phyloP scores from a whole-genome alignment of 2,113 vertebrate species.

The Onychostruthus taczanowskii region DNA sequence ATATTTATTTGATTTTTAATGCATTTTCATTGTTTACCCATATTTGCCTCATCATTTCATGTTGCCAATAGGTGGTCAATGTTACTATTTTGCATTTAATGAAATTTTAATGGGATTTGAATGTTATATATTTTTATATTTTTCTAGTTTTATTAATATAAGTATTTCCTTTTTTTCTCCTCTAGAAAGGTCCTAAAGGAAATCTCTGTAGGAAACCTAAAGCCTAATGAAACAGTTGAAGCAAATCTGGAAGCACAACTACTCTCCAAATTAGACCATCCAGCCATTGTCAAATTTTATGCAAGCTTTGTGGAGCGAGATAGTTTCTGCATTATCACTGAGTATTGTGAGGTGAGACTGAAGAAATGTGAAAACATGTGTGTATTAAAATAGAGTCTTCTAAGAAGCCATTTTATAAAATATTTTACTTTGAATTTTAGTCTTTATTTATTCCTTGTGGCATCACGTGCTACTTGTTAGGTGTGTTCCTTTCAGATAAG shows the following conservation, averaged over 20 bases:
- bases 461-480: background rate
- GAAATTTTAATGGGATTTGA: background rate
- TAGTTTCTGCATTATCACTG: slow-evolving; percentile 86
- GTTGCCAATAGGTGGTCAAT: background rate
- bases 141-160: background rate
- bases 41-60: background rate
- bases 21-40: background rate
- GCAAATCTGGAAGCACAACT: slow-evolving; percentile 84
- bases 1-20: background rate
- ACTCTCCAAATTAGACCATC: slow-evolving; percentile 83
- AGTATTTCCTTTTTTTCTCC: background rate
- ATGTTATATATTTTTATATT: background rate
- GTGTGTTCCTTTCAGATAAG: background rate
- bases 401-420: background rate
- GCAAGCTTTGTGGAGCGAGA: slow-evolving; percentile 82
- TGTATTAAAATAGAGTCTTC: background rate
- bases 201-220: slow-evolving; percentile 80
- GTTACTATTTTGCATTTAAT: background rate
- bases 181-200: slow-evolving; percentile 85
- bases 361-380: background rate
- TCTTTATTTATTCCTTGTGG: background rate
- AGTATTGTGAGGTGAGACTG: slow-evolving; percentile 85
- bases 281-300: slow-evolving; percentile 84
- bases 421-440: background rate
- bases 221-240: slow-evolving; percentile 83